Base-by-base conservation (phyloP, 1,140 invertebrate species). In the Mycetomoellerius zeteki region DNA sequence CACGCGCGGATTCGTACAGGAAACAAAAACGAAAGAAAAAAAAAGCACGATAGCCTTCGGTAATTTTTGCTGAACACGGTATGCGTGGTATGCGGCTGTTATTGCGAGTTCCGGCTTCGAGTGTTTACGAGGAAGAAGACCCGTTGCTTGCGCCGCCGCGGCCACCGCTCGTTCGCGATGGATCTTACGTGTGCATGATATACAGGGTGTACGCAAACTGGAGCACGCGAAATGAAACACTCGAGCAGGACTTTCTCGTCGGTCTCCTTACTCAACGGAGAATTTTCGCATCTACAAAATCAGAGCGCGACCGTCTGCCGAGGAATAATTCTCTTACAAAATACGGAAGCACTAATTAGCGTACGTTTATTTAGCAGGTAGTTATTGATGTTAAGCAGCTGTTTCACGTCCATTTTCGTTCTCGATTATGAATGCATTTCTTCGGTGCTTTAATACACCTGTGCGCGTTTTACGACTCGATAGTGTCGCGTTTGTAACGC, bases 101-200 rank as follows among this genome's bases (percentile, higher is more conserved):
- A 33, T 80, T 69, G 64, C 77, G 50, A 54, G 64, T 80, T 67
- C 77, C 77, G 64, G 62, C 64, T 54, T 37, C 64, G 21, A 43
- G 65, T 56, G 30, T 24, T 54, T 71, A 47, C 64, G 78, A 56
- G 50, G 78, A 71, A 27, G 52, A 43, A 56, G 76, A 71, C 10
- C 78, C 64, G 50, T 54, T 47, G 27, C 76, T 65, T 43, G 60
- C 5, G 16, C 14, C 27, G 27, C 27, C 12, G 72, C 14, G 16
- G 27, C 27, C 12, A 52, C n/a, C 33, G 27, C 43, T n/a, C 27
- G 24, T 16, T 21, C 62, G n/a, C 60, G 47, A 21, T 43, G 62
- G 27, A 54, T 54, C 62, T 69, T 47, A 65, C 47, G 62, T 30
- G 75, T 43, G 24, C 43, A 47, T 27, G 37, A 64, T 47, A n/a